Evolutionary conservation across 2,888 invertebrate genomes (phyloP), one percentile per base, ranked within the genome.

Genomic region (Yponomeuta plumbellus): DNA sequence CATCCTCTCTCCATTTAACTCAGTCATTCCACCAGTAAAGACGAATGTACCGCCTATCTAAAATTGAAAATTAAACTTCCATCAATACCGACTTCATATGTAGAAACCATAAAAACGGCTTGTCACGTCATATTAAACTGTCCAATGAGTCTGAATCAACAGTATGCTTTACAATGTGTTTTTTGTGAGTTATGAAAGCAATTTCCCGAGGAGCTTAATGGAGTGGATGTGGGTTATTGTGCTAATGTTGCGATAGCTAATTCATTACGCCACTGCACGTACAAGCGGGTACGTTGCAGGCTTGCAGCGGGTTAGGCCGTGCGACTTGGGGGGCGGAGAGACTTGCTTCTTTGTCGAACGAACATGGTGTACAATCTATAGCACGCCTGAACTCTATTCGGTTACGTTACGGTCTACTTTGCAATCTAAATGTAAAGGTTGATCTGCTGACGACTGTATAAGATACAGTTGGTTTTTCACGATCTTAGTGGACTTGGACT

Each of bases 221-320:
- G 71, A 76, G 72, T 70, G 74, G 68, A 86, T 85, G 79, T 85
- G 76, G 86, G 86, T 88, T 83, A 86, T 82, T 76, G 83, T 86
- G 85, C 80, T 86, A 86, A 86, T 85, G 83, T 76, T 74, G 75
- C 69, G 70, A 72, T 75, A 79, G 81, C 80, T 83, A 78, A 84
- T 84, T 76, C 81, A 83, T 80, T 81, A 83, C 74, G 69, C 74
- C 77, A 75, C 76, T 52, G 44, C 44, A 52, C 17, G n/a, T 52
- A 64, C n/a, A 21, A 34, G 76, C 77, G 73, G 71, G 73, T 70
- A 70, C 75, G 72, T 70, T 71, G 73, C 70, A 69, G 70, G 71
- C 68, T 52, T 1, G 44, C 17, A 17, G 73, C 70, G 69, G 68
- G 63, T 52, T 66, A 68, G 65, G 68, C 71, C 72, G 70, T 71